These are phyloP conservation scores for Chiridota heheva DNA, from an alignment of 35 echinoderm and acorn worm genomes.

Conservation along the genomic window DNA sequence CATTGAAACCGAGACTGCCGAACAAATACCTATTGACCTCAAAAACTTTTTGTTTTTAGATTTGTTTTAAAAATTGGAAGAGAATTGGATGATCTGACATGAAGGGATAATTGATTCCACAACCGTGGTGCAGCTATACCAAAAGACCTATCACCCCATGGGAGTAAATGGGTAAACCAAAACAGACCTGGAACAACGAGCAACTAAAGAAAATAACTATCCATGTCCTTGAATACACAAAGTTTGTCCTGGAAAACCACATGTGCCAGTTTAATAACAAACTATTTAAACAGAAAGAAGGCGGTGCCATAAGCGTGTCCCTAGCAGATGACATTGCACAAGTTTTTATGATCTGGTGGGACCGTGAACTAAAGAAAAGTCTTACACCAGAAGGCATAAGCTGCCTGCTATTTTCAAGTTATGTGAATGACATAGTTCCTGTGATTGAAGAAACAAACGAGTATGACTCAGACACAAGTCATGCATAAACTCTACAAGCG, in stretches of 20 bases:
- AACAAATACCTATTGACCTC: not conserved
- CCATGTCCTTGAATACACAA: slow-evolving; percentile 28
- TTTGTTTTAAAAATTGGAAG: too few relatives aligned
- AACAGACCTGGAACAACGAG: not conserved
- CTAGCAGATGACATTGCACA: not conserved
- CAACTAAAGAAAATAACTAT: slow-evolving; percentile 13
- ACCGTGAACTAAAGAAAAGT: not conserved
- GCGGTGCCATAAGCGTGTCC: slow-evolving; percentile 1
- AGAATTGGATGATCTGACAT: too few relatives aligned
- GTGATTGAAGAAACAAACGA: too few relatives aligned
- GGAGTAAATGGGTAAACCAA: too few relatives aligned
- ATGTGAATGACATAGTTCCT: slow-evolving; percentile 16
- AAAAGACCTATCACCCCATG: too few relatives aligned
- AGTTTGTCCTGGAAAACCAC: slow-evolving; percentile 13
- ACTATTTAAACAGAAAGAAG: slow-evolving; percentile 9
- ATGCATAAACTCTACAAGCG: too few relatives aligned
- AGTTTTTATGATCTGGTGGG: slow-evolving; percentile 35
- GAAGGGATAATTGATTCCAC: too few relatives aligned
- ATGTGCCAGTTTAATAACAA: slow-evolving; percentile 16
- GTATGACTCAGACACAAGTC: not conserved
- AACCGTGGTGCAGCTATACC: too few relatives aligned
- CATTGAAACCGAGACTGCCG: not conserved
- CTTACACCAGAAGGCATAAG: not conserved
- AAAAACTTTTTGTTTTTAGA: too few relatives aligned
- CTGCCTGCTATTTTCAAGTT: not conserved